Evolutionary conservation across 2,797 vertebrate genomes (phyloP), one percentile per base, ranked within the genome.

Genomic region (Carduelis carduelis): DNA sequence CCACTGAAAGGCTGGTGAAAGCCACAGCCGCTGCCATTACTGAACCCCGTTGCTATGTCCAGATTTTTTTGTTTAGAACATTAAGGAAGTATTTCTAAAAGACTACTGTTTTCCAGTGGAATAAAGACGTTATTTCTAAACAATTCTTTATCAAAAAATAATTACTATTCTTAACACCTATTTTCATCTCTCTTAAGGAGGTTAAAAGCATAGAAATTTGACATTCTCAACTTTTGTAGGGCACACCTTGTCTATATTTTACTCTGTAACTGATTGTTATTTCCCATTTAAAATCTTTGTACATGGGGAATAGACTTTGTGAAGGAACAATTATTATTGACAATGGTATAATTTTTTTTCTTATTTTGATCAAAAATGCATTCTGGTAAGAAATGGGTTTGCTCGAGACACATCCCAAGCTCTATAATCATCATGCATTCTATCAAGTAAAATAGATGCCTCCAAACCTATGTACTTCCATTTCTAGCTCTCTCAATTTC

Each of bases 21-120:
- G 61, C 39, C 57, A 87, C 49, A 44, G 83, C 14, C 70, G 59
- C 59, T 87, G 90, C 64, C 86, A 83, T 80, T 70, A 74, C 37
- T 92, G 80, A 90, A 91, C 27, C 34, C n/a, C 26, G 3, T 28
- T 27, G 30, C 46, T 53, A 46, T 23, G 11, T 68, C 59, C 53
- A 93, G 46, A 23, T 39, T 76, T 82, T 82, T 82, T 56, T 50
- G 32, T 43, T 83, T 57, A 86, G 65, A 57, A 60, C 19, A 93
- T 44, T 64, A 71, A 64, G 14, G 28, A 88, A 94, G 12, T 41
- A 83, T 8, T 87, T 72, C 61, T 81, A 57, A 78, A 91, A 75
- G 7, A 6, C 4, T 56, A 28, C 6, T 63, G 2, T 34, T 63
- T 69, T 70, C 35, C 77, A 6, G 8, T 22, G 17, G 14, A 4